These are phyloP conservation scores for Podabrus alpinus DNA, from an alignment of 2,888 invertebrate genomes.

Conservation along the genomic window DNA sequence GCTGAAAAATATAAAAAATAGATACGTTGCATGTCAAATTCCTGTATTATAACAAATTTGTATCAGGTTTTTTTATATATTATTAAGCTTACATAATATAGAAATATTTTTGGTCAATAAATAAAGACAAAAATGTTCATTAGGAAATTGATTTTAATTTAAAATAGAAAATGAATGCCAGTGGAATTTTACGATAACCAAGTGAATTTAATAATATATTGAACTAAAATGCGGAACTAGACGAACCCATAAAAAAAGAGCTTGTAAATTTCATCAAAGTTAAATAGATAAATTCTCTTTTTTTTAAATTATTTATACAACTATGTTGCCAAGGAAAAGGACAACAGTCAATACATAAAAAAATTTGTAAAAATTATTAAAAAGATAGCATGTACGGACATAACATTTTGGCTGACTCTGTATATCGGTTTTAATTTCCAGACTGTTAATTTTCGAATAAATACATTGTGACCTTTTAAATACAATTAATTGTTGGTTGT, in stretches of 20 bases:
- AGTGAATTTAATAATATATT: background rate
- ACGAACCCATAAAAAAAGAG: too few species aligned
- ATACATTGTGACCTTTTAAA: background rate
- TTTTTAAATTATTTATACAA: too few species aligned
- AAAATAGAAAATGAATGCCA: background rate
- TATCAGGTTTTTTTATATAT: too few species aligned
- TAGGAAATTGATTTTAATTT: background rate
- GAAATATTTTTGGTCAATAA: background rate
- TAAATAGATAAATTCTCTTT: too few species aligned
- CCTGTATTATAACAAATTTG: background rate
- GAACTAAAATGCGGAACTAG: background rate
- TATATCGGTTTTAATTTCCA: background rate
- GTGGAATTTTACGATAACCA: background rate
- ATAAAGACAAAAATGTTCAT: background rate
- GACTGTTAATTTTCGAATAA: background rate
- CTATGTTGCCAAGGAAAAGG: too few species aligned
- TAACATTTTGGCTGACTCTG: background rate
- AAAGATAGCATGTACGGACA: too few species aligned
- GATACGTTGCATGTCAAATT: background rate
- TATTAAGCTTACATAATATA: background rate
- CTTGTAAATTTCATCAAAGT: too few species aligned
- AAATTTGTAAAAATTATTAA: too few species aligned
- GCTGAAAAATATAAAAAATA: background rate
- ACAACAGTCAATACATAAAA: too few species aligned
- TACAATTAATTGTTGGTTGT: background rate